Percentiles rank a stretch among this genome's conserved stretches.
These are phyloP conservation scores for Trialeurodes vaporariorum DNA, from an alignment of 1,140 invertebrate genomes.

Conservation along the genomic window DNA sequence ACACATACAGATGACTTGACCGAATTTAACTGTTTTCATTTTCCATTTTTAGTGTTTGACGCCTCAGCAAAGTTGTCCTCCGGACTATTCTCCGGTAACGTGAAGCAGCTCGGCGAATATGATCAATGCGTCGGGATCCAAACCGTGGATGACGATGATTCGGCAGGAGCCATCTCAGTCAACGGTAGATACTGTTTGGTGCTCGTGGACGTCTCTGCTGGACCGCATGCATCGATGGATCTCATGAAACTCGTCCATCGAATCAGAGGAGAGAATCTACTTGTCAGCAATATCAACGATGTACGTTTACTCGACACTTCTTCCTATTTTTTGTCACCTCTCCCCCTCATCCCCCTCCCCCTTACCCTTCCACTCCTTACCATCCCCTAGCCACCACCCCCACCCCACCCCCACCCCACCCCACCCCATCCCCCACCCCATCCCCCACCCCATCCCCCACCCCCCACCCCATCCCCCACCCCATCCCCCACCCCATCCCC, in stretches of 20 bases:
- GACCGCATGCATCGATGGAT: constrained; percentile 31
- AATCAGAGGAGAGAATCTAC: constrained; percentile 45
- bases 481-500: no score
- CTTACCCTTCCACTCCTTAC: no score
- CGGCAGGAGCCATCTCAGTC: constrained; percentile 36
- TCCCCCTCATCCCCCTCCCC: no score
- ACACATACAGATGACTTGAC: background rate
- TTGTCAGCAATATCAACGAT: constrained; percentile 46
- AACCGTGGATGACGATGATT: background rate
- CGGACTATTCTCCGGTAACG: constrained; percentile 51
- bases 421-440: no score
- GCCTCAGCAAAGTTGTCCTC: constrained; percentile 54
- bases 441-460: no score
- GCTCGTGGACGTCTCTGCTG: constrained; percentile 44
- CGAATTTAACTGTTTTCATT: constrained; percentile 13
- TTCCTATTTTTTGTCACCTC: constrained; percentile 1
- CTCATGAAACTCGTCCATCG: constrained; percentile 45
- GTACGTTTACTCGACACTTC: constrained; percentile 37
- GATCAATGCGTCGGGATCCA: constrained; percentile 48
- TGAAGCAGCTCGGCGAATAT: constrained; percentile 56
- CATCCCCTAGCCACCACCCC: no score
- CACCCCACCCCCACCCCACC: no score
- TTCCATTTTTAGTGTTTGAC: constrained; percentile 47
- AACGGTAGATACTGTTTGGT: constrained; percentile 56
- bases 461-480: no score